Evolutionary conservation across 2,797 vertebrate genomes (phyloP).

Genomic region (Gymnoscopelus braueri): DNA sequence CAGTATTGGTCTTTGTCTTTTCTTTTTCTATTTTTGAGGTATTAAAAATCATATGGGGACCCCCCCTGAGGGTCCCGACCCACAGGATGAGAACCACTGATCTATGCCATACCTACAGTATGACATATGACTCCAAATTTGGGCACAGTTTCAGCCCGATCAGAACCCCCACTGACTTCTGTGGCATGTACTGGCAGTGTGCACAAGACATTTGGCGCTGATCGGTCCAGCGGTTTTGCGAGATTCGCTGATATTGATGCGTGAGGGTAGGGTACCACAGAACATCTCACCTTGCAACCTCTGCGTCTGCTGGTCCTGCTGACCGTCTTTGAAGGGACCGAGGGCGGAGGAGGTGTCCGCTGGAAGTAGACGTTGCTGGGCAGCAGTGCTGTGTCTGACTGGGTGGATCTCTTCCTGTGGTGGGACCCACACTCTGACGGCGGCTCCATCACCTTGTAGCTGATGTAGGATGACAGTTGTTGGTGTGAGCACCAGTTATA

Average conservation of each 20-base stretch:
- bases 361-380: conserved; percentile 76
- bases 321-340: conserved; percentile 31
- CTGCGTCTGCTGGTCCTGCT: conserved; percentile 48
- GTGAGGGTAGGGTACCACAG: not conserved
- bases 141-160: too few species aligned
- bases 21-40: too few species aligned
- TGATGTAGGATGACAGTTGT: conserved; percentile 29
- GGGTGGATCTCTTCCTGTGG: conserved; percentile 65
- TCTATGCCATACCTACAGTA: too few species aligned
- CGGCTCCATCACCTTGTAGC: conserved; percentile 75
- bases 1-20: too few species aligned
- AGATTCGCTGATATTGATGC: not conserved
- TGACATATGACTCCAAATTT: too few species aligned
- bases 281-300: conserved; percentile 59
- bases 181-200: too few species aligned
- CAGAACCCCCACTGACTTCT: too few species aligned
- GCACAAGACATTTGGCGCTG: too few species aligned
- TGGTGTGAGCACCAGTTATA: not conserved
- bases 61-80: too few species aligned
- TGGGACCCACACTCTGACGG: conserved; percentile 35
- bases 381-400: conserved; percentile 81
- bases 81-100: too few species aligned
- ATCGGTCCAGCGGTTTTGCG: too few species aligned
- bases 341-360: conserved; percentile 45
- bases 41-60: too few species aligned